phyloP scores from a whole-genome alignment of 2,113 vertebrate species.

The Dasyurus viverrinus region DNA sequence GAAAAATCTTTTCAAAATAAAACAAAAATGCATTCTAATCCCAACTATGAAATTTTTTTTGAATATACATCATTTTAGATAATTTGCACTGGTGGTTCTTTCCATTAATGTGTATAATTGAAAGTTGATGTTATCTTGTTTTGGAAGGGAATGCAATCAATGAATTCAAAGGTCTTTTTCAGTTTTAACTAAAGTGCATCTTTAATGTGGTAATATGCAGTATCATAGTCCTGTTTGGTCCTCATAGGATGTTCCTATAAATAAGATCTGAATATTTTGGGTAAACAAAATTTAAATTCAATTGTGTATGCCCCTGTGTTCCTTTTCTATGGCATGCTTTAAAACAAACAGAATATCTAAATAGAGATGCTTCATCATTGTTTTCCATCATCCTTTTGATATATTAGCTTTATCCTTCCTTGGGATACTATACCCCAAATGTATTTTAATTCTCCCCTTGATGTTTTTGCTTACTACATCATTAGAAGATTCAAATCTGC shows the following conservation, averaged over 20 bases:
- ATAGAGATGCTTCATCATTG: constrained; percentile 1
- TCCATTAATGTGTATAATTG: neutral
- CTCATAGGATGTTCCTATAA: neutral
- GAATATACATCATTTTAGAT: neutral
- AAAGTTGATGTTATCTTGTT: constrained; percentile 2
- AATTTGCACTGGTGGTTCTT: neutral
- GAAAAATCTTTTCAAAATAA: neutral
- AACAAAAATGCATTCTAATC: neutral
- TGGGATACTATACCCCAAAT: constrained; percentile 12
- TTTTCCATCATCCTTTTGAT: constrained; percentile 51
- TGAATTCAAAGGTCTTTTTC: neutral
- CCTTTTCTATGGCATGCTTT: neutral
- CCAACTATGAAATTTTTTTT: neutral
- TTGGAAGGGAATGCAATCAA: neutral
- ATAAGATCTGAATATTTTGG: constrained; percentile 26
- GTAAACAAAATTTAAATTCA: constrained; percentile 41
- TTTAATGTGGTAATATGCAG: neutral
- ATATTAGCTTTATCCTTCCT: constrained; percentile 54
- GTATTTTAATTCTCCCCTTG: constrained; percentile 27
- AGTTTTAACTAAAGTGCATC: neutral
- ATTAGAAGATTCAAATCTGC: constrained; percentile 62
- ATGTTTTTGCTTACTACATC: constrained; percentile 39
- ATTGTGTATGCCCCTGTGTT: neutral
- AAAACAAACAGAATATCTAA: constrained; percentile 47
- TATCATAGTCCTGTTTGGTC: neutral